phyloP scores from a whole-genome alignment of 92 coral and sea anemone genomes.

The Desmophyllum pertusum region DNA sequence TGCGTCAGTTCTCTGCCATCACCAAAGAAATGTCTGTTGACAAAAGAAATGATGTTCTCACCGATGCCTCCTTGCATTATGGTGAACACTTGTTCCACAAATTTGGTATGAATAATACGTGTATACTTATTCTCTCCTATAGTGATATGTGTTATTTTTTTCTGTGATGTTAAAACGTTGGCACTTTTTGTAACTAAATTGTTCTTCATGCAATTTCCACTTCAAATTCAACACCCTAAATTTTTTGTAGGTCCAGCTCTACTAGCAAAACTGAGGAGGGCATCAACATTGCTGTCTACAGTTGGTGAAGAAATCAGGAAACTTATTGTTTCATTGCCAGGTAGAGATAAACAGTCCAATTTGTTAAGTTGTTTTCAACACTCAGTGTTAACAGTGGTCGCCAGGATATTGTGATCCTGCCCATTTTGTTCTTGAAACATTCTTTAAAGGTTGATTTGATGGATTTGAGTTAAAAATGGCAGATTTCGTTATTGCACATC shows the following conservation, averaged over 20 bases:
- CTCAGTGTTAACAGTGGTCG: no score
- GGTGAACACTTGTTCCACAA: conserved; percentile 47
- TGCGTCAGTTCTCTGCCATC: conserved; percentile 39
- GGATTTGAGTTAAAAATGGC: no score
- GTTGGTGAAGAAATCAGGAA: conserved; percentile 24
- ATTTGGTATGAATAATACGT: conserved; percentile 30
- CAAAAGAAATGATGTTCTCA: conserved; percentile 54
- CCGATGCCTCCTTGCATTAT: conserved; percentile 52
- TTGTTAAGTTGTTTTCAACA: no score
- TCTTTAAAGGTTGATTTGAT: no score
- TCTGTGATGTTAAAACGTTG: no score
- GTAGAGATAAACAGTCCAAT: background rate
- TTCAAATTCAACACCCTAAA: no score
- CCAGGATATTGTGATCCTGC: no score
- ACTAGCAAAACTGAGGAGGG: conserved; percentile 14
- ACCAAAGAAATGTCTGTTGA: conserved; percentile 56
- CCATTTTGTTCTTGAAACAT: no score
- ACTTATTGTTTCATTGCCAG: conserved; percentile 44
- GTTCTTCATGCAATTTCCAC: no score
- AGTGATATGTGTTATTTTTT: no score
- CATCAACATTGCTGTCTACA: conserved; percentile 30
- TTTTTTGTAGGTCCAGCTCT: background rate
- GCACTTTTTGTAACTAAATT: no score
- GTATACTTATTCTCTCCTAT: background rate
- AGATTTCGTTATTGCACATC: no score